phyloP scores from a whole-genome alignment of 2,797 vertebrate genomes.

The Halcyon chelicuti region DNA sequence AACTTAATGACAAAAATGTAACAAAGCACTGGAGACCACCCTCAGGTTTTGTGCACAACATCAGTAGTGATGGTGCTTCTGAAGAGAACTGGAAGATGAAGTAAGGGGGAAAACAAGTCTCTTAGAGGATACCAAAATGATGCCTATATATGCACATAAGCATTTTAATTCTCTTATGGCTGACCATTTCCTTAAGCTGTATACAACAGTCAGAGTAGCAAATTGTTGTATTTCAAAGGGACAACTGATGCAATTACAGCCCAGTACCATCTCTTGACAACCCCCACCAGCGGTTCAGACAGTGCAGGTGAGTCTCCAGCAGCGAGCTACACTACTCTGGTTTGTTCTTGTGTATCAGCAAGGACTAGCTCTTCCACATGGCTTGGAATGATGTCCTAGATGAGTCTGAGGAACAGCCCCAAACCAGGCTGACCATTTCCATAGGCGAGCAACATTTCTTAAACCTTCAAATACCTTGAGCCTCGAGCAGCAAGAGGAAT shows the following conservation, averaged over 20 bases:
- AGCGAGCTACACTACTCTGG: fast-evolving
- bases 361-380: fast-evolving
- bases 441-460: fast-evolving
- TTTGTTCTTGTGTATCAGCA: not conserved
- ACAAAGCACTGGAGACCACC: not conserved
- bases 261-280: fast-evolving
- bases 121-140: fast-evolving
- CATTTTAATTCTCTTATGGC: fast-evolving
- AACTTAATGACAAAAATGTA: not conserved
- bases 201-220: not conserved
- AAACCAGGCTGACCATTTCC: not conserved
- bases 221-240: fast-evolving
- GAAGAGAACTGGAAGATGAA: not conserved
- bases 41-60: fast-evolving
- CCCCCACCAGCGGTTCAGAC: not conserved
- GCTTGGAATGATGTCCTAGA: not conserved
- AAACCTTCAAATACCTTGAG: not conserved
- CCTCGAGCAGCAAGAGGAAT: not conserved
- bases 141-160: fast-evolving
- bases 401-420: not conserved
- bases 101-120: fast-evolving
- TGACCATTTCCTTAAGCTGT: not conserved
- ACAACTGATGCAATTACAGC: fast-evolving
- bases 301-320: not conserved
- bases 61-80: fast-evolving